Base-by-base conservation (phyloP, 2,797 vertebrate genomes). In the Australoheros facetus region DNA sequence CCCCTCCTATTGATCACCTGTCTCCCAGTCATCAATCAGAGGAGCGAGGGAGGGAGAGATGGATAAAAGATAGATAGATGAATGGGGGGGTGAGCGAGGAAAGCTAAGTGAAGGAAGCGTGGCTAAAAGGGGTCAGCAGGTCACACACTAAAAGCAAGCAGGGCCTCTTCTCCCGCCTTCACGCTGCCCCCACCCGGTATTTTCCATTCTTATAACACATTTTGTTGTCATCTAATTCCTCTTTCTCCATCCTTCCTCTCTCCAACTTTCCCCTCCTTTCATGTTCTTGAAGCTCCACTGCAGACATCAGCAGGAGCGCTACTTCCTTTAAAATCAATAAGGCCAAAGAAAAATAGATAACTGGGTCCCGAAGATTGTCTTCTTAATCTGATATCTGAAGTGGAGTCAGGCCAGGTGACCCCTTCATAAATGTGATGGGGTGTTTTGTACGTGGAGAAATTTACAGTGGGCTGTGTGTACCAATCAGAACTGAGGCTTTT, bases 81-180 rank as follows among this genome's bases (percentile, higher is more conserved):
- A 59, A 72, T 7, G 28, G 48, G 13, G 26, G 16, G 16, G 64
- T 12, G 76, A 69, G 74, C 5, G 11, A 26, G 77, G 55, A 69
- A 74, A 72, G 81, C 78, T 87, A 89, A 91, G 90, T 88, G 84
- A 87, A 85, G 87, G 81, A 88, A 87, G 84, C 57, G 37, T 72
- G 90, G 90, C 84, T 94, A 93, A 94, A 94, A 94, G 93, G 93
- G 92, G 92, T 94, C 82, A 85, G 45, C 51, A 56, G 92, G 91
- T 92, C 90, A 82, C 39, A 3, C 82, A 80, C 92, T 94, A 94
- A 94, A 94, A 94, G 93, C 93, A 87, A 88, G 79, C 17, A 12
- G 84, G 82, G 77, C 80, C 86, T 85, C 85, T 80, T 73, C 39
- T 71, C 74, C 64, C 80, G 80, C 78, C 79, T 71, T 83, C 77